Evolutionary conservation across 2,797 vertebrate species (phyloP), one percentile per base, ranked within the genome.

Genomic region (Microcaecilia unicolor): DNA sequence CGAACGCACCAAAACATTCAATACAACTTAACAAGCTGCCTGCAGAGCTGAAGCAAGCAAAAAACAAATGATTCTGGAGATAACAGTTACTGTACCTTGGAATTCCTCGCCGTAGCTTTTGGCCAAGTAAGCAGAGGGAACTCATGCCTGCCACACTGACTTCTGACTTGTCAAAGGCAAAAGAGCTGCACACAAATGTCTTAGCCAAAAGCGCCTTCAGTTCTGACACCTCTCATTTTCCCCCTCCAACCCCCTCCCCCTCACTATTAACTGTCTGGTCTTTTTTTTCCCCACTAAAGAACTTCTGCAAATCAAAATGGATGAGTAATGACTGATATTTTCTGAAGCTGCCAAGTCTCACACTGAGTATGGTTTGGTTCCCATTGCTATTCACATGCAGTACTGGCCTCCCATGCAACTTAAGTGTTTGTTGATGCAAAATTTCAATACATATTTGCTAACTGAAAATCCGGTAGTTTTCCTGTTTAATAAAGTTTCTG

Each of bases 261-360:
- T n/a, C n/a, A n/a, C n/a, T n/a, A n/a, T n/a, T n/a, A n/a, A n/a
- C n/a, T n/a, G n/a, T n/a, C n/a, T n/a, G n/a, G n/a, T n/a, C n/a
- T n/a, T n/a, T n/a, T n/a, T n/a, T n/a, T n/a, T n/a, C n/a, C n/a
- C n/a, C n/a, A n/a, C 54, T 67, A 64, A 63, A 69, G 67, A 57
- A 78, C 78, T 75, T 77, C 72, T 77, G 74, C 77, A 81, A 81
- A 82, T 31, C 48, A 58, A 63, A 61, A 67, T 35, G 60, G 61
- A 70, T 83, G 72, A 78, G 70, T 78, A 82, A 80, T 62, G 41
- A 15, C 13, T 60, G 64, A 47, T 70, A 55, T 58, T 74, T 58
- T 37, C 35, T 50, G 41, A 64, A 69, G 66, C 48, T 52, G 62
- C 60, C 58, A 65, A 74, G 61, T 45, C 56, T 42, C 56, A 55